Evolutionary conservation across 2,888 invertebrate genomes (phyloP), one percentile per base, ranked within the genome.

Genomic region (Galerucella calmariensis): DNA sequence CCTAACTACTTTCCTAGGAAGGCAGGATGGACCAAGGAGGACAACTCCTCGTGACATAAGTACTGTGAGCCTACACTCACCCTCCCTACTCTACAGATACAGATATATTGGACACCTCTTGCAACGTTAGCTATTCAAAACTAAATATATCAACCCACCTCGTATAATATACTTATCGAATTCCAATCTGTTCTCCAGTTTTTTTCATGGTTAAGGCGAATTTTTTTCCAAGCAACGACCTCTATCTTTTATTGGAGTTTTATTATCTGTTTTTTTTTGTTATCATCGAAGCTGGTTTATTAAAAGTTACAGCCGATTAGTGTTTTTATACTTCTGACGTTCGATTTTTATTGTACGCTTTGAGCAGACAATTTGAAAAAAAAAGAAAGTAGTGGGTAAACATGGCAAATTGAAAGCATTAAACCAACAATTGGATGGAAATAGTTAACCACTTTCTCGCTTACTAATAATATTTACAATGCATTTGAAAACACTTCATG

Each of bases 171-270:
- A 63, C 8, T 63, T n/a, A n/a, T 63, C 44, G 12, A 16, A 41
- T 44, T 16, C 35, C 11, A 12, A 63, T 63, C 6, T 63, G 44
- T 44, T 16, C 44, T 63, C 5, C 61, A 9, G 12, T 63, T 9
- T 41, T 41, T 62, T 62, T 62, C 14, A 41, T 62, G 12, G 14
- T 16, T 2, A 44, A 63, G 63, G 44, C 16, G 48, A 14, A 35
- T 16, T 63, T 11, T 11, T 41, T 63, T 63, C 44, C 12, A 27
- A 61, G 35, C 41, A 61, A 61, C 12, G 35, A 27, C 27, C 35
- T 61, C 63, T 63, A 63, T 27, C 44, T 63, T 63, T 63, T 63
- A 63, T 63, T 63, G 44, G 63, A 41, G 63, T 63, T 63, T 44
- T 63, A 63, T 63, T 10, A 44, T 41, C n/a, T 63, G 63, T 16